Evolutionary conservation across 2,113 vertebrate species (phyloP).

Genomic region (Burhinus oedicnemus): DNA sequence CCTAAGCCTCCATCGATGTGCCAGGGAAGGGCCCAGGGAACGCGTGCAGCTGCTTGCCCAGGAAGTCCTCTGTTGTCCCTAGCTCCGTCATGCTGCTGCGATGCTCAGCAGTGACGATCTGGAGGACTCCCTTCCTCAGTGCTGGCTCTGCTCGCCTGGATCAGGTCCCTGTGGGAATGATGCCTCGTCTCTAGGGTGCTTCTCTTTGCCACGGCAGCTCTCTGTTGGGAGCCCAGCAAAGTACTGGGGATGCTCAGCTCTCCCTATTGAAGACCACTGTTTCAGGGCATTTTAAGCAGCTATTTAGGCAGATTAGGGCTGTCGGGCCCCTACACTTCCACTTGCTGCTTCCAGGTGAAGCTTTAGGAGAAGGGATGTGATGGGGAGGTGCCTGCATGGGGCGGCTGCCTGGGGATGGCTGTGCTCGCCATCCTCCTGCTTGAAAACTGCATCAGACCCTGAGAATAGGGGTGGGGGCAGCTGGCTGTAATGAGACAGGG

Average conservation of each 20-base stretch:
- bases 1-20: background rate
- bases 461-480: background rate
- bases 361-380: background rate
- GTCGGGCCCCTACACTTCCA: background rate
- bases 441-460: background rate
- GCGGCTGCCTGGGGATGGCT: background rate
- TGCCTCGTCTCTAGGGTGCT: background rate
- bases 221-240: background rate
- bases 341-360: background rate
- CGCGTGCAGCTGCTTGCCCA: background rate
- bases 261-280: background rate
- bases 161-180: rapidly evolving
- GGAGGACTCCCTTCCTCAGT: background rate
- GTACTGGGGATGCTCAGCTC: background rate
- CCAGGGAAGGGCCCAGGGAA: background rate
- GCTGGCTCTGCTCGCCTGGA: background rate
- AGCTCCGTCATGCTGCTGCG: rapidly evolving
- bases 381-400: background rate
- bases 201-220: background rate
- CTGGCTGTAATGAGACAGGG: background rate
- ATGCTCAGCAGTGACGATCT: background rate
- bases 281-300: background rate
- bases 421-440: background rate
- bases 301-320: background rate
- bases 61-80: background rate